Percentiles rank a stretch among this genome's conserved stretches.
phyloP scores from a whole-genome alignment of 1,140 invertebrate genomes.

The Trachymyrmex septentrionalis region DNA sequence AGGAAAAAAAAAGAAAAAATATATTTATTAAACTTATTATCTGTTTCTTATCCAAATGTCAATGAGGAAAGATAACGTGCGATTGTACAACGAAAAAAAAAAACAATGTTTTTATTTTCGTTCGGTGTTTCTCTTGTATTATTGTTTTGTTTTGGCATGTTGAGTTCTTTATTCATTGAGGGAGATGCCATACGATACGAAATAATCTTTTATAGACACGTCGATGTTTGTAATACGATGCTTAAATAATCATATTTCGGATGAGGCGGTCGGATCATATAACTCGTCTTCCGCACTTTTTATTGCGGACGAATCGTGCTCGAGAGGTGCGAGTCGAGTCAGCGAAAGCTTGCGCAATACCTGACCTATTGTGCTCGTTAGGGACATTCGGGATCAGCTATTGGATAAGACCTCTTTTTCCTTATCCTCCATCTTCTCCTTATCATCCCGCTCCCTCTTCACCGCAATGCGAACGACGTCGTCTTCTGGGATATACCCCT shows the following conservation, averaged over 20 bases:
- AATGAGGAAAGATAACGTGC: background rate
- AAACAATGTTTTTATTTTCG: background rate
- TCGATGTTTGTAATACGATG: too few relatives aligned
- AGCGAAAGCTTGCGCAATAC: conserved; percentile 78
- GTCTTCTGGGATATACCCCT: conserved; percentile 63
- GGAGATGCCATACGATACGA: background rate
- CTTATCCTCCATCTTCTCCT: conserved; percentile 68
- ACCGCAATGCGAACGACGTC: conserved; percentile 43
- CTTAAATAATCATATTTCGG: background rate
- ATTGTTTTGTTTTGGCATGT: background rate
- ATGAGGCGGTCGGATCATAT: background rate
- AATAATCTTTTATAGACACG: background rate
- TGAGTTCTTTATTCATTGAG: background rate
- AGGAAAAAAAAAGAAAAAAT: conserved; percentile 8
- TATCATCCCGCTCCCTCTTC: conserved; percentile 53
- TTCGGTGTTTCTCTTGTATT: background rate
- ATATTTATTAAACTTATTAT: background rate
- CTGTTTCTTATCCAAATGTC: background rate
- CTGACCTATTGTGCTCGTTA: conserved; percentile 80
- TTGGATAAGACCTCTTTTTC: conserved; percentile 58
- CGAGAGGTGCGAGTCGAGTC: conserved; percentile 65
- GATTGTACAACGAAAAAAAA: background rate
- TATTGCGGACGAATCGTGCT: background rate
- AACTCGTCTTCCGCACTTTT: background rate
- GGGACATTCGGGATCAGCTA: conserved; percentile 74